Percentiles rank a stretch among this genome's conserved stretches.
Evolutionary conservation across 2,113 vertebrate genomes (phyloP).

Genomic region (Australoheros scitulus): DNA sequence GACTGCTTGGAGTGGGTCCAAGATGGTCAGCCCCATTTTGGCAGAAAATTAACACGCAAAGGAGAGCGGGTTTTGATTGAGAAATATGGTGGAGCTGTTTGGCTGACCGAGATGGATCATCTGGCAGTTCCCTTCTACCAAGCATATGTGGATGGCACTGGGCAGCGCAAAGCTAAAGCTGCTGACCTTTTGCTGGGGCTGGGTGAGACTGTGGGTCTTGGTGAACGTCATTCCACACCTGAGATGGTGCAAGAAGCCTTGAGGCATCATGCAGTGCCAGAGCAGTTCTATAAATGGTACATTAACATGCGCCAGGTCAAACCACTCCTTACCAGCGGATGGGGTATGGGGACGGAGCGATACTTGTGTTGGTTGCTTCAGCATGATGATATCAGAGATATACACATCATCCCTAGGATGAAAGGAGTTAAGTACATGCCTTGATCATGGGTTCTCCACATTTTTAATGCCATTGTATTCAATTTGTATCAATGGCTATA

Average conservation of each 20-base stretch:
- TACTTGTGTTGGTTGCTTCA: conserved; percentile 83
- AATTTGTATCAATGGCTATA: neutral
- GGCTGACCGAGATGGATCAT: conserved; percentile 85
- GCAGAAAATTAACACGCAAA: conserved; percentile 81
- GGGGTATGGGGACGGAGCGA: conserved; percentile 84
- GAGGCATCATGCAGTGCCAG: conserved; percentile 76
- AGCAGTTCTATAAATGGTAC: conserved; percentile 82
- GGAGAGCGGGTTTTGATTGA: conserved; percentile 79
- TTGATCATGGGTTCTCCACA: conserved; percentile 31
- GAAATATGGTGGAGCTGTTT: conserved; percentile 78
- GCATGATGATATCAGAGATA: conserved; percentile 80
- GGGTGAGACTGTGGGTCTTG: conserved; percentile 83
- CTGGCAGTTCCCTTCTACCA: conserved; percentile 83
- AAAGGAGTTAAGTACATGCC: conserved; percentile 82
- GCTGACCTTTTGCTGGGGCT: conserved; percentile 81
- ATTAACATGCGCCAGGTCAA: conserved; percentile 76
- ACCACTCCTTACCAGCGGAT: conserved; percentile 80
- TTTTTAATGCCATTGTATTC: neutral
- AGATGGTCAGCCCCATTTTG: conserved; percentile 78
- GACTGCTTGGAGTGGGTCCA: conserved; percentile 82
- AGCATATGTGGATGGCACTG: conserved; percentile 77
- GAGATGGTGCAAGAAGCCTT: conserved; percentile 78
- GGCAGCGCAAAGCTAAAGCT: conserved; percentile 78
- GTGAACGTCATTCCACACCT: conserved; percentile 79
- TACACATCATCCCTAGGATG: conserved; percentile 82